A percentile compares a stretch with the other conserved stretches of the same genome.
Evolutionary conservation across 2,888 invertebrate species (phyloP).

Genomic region (Gymnocheta viridis): DNA sequence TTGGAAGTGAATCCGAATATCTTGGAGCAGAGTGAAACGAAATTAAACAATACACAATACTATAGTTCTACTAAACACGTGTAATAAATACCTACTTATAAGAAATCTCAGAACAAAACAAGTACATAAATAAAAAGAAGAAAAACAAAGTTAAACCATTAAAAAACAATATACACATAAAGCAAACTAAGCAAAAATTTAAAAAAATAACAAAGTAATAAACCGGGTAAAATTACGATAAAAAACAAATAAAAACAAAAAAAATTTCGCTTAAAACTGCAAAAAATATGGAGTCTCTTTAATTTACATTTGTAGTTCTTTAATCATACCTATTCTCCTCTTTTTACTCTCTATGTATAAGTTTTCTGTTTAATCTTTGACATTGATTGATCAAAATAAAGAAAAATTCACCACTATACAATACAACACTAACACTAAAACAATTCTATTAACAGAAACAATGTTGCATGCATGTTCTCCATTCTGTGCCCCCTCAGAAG

Average conservation of each 20-base stretch:
- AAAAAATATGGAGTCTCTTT: constrained; percentile 3
- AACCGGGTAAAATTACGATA: constrained; percentile 34
- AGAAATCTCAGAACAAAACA: neutral
- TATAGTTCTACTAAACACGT: constrained; percentile 45
- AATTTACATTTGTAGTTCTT: neutral
- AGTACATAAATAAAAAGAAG: neutral
- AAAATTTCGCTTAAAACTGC: neutral
- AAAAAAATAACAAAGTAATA: neutral
- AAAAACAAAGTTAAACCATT: constrained; percentile 1
- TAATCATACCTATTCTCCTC: neutral
- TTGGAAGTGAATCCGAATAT: constrained; percentile 74
- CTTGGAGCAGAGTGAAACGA: constrained; percentile 22
- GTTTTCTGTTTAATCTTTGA: constrained; percentile 34
- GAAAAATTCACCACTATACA: constrained; percentile 24
- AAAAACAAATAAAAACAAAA: neutral
- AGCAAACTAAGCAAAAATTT: constrained; percentile 21
- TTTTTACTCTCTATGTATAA: neutral
- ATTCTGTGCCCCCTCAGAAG: neutral
- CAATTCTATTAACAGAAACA: constrained; percentile 22
- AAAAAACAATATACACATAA: constrained; percentile 13
- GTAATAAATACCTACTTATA: constrained; percentile 49
- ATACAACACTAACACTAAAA: neutral
- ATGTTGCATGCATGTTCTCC: neutral
- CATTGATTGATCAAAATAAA: constrained; percentile 61
- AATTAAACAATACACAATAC: constrained; percentile 1